These are phyloP conservation scores for Alectoris magna DNA, from an alignment of 2,797 vertebrate species.

Conservation along the genomic window DNA sequence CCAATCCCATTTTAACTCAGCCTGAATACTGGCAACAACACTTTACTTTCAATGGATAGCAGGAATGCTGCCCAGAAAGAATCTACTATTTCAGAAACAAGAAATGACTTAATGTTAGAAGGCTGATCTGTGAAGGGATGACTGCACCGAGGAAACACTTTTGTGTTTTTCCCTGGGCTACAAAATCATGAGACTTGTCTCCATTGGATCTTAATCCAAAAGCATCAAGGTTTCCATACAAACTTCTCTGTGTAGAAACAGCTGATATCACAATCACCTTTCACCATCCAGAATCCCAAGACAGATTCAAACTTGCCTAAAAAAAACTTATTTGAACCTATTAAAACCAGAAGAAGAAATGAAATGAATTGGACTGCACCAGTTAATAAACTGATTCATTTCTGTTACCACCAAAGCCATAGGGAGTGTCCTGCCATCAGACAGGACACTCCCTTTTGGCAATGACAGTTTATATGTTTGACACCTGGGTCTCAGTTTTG, in stretches of 20 bases:
- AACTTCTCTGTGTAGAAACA: background rate
- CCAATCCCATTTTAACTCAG: background rate
- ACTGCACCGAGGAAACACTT: background rate
- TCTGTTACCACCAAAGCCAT: background rate
- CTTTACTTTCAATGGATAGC: constrained; percentile 18
- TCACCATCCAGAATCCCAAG: constrained; percentile 1
- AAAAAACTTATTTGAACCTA: background rate
- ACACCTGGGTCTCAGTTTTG: background rate
- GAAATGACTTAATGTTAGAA: constrained; percentile 18
- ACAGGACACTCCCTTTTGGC: constrained; percentile 28
- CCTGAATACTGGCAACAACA: background rate
- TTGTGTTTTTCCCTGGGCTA: constrained; percentile 10
- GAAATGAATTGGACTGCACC: background rate
- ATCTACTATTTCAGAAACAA: constrained; percentile 26
- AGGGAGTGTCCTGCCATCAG: background rate
- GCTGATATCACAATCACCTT: background rate
- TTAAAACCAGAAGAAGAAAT: background rate
- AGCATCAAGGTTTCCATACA: background rate
- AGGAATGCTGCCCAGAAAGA: constrained; percentile 1
- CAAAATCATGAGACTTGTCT: background rate
- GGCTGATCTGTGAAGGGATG: background rate
- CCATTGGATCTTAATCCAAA: constrained; percentile 4
- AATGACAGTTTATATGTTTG: background rate
- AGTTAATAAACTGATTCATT: background rate
- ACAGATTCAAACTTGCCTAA: background rate